phyloP scores from a whole-genome alignment of 2,888 invertebrate species.

The Cryptus armator region DNA sequence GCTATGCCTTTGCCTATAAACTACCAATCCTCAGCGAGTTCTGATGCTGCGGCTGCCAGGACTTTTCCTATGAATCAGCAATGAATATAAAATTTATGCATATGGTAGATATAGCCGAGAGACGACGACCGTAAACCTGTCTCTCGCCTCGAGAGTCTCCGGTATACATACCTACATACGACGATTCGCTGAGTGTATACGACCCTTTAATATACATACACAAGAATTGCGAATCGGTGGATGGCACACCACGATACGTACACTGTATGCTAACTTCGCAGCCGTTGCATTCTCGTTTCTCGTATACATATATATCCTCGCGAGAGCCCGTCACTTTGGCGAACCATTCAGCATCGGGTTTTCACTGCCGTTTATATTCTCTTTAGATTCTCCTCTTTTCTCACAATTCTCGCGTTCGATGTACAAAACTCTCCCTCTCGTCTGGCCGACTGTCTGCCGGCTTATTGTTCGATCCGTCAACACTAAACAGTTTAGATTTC shows the following conservation, averaged over 20 bases:
- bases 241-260: slow-evolving; percentile 5
- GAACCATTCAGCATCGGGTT: slow-evolving; percentile 52
- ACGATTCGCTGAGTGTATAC: background rate
- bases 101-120: slow-evolving; percentile 37
- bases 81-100: slow-evolving; percentile 63
- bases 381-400: slow-evolving; percentile 36
- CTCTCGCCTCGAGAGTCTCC: slow-evolving; percentile 30
- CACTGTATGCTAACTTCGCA: slow-evolving; percentile 29
- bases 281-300: slow-evolving; percentile 23
- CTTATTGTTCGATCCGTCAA: slow-evolving; percentile 44
- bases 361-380: slow-evolving; percentile 52
- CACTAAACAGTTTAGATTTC: slow-evolving; percentile 38
- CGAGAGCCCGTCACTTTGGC: slow-evolving; percentile 35
- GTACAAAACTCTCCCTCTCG: background rate
- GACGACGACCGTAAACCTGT: slow-evolving; percentile 57
- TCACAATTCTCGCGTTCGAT: slow-evolving; percentile 22
- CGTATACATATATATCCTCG: background rate
- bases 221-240: slow-evolving; percentile 1
- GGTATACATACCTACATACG: background rate
- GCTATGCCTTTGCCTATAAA: slow-evolving; percentile 17
- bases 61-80: slow-evolving; percentile 64
- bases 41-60: slow-evolving; percentile 36
- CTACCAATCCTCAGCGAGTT: slow-evolving; percentile 5
- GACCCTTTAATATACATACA: slow-evolving; percentile 2
- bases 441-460: slow-evolving; percentile 47